phyloP scores from a whole-genome alignment of 1,140 invertebrate genomes.

The Holotrichia oblita region DNA sequence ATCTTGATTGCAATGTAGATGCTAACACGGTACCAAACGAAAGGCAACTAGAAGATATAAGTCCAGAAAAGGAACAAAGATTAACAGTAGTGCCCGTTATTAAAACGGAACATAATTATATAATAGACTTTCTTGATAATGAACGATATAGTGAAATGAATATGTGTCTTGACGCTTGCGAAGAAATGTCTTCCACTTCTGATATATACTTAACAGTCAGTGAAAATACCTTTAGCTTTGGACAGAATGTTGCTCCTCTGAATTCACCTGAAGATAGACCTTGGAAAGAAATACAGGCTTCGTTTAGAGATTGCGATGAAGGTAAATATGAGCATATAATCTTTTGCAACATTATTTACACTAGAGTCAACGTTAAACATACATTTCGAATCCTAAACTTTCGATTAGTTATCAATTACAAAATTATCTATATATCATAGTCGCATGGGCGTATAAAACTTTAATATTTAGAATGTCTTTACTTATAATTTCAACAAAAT shows the following conservation, averaged over 20 bases:
- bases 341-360: neutral
- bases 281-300: constrained; percentile 57
- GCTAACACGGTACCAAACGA: neutral
- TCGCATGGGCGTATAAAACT: no score
- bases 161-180: constrained; percentile 6
- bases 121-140: constrained; percentile 46
- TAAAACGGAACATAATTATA: constrained; percentile 31
- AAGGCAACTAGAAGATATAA: neutral
- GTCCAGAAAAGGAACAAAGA: neutral
- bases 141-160: constrained; percentile 45
- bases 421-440: no score
- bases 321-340: neutral
- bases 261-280: constrained; percentile 59
- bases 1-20: constrained; percentile 12
- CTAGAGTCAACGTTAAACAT: neutral
- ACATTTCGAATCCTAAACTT: neutral
- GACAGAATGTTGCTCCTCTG: constrained; percentile 50
- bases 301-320: constrained; percentile 42
- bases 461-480: no score
- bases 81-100: constrained; percentile 23
- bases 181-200: constrained; percentile 31
- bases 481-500: no score
- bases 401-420: neutral
- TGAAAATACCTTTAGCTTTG: constrained; percentile 43
- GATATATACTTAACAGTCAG: constrained; percentile 44